Evolutionary conservation across 2,113 vertebrate species (phyloP), one percentile per base, ranked within the genome.

Genomic region (Athene cunicularia): DNA sequence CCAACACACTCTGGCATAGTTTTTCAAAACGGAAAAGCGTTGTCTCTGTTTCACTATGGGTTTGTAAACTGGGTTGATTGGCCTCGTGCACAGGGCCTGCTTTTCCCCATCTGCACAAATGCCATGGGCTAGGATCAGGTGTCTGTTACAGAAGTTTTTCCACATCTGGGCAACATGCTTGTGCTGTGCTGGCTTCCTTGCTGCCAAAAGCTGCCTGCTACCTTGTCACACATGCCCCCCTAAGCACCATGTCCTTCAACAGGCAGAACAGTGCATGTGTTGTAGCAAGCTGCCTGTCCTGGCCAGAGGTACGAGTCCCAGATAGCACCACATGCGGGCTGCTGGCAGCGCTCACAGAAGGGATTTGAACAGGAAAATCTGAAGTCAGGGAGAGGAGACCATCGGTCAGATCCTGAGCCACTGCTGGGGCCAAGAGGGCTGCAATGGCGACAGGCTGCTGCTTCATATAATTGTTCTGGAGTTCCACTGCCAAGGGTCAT

Each of bases 141-240:
- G 68, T 26, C 49, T 74, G 43, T 47, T 80, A 15, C 0, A 2
- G 63, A 43, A n/a, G 26, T 70, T 87, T 49, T 21, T 77, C 15
- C 27, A 20, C 26, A 59, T n/a, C 50, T 49, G 67, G 53, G 68
- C 32, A 75, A 72, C 26, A 26, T 1, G 3, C 30, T 47, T 49
- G 56, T 3, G 3, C 37, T 67, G 64, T 8, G 24, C 33, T 62
- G 47, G 32, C 14, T 18, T 56, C 33, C 47, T 37, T 59, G 53
- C 35, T 86, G 82, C 12, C 62, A 16, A 52, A 39, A 56, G 26
- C 79, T 59, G n/a, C 41, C 74, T 63, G 58, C 12, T 75, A 5
- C 11, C 5, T 1, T 8, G 20, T 7, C 1, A 4, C 43, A 47
- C 16, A 8, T 21, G 10, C 1, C 10, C 28, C 12, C 7, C 24